Evolutionary conservation across 2,888 invertebrate species (phyloP).

Genomic region (Troglohyphantes excavatus): DNA sequence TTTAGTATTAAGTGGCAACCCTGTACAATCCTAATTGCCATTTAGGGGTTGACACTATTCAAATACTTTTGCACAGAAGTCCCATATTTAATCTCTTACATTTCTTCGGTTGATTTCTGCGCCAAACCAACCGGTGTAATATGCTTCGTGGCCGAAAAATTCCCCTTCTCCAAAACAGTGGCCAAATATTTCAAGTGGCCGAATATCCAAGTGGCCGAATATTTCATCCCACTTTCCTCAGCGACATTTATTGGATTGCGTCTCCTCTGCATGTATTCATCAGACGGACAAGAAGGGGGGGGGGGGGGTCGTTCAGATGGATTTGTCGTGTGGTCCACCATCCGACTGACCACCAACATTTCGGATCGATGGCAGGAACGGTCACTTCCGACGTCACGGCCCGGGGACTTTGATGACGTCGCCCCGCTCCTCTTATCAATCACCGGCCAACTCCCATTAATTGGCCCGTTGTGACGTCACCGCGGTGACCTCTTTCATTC

Average conservation of each 20-base stretch:
- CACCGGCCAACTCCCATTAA: constrained; percentile 75
- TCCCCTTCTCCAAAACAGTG: too few relatives aligned
- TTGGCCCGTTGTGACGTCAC: constrained; percentile 77
- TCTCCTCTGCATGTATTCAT: constrained; percentile 37
- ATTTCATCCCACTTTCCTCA: constrained; percentile 2
- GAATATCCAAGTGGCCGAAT: neutral
- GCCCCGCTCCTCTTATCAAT: constrained; percentile 75
- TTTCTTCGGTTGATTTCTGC: too few relatives aligned
- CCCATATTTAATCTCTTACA: too few relatives aligned
- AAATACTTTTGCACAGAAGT: too few relatives aligned
- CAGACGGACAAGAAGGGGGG: neutral
- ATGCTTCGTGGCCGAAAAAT: too few relatives aligned
- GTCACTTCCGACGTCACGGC: constrained; percentile 77
- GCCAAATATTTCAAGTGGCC: too few relatives aligned
- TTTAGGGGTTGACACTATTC: too few relatives aligned
- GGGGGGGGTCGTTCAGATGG: constrained; percentile 26
- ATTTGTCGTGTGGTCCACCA: constrained; percentile 49
- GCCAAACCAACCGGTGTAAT: too few relatives aligned
- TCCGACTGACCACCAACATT: constrained; percentile 63
- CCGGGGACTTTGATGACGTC: constrained; percentile 74
- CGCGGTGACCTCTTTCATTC: constrained; percentile 74
- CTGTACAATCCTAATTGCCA: too few relatives aligned
- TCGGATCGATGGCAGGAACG: constrained; percentile 62
- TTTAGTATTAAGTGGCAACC: too few relatives aligned
- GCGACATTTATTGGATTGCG: constrained; percentile 35